A percentile compares a stretch with the other conserved stretches of the same genome.
Evolutionary conservation across 2,888 invertebrate genomes (phyloP).

Genomic region (Patella caerulea): DNA sequence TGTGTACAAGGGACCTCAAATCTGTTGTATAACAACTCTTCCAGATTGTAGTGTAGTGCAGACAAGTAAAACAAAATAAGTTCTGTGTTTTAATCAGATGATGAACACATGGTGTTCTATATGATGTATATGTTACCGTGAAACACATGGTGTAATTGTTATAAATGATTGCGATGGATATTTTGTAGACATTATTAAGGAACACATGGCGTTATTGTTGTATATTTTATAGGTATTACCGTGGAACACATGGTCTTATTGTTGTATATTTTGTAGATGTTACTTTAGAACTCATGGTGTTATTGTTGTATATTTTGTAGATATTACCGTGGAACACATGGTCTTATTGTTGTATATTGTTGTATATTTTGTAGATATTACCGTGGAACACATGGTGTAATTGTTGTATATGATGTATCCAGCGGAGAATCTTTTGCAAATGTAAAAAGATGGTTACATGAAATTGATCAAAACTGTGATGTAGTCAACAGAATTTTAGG

Average conservation of each 20-base stretch:
- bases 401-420: conserved; percentile 99
- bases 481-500: conserved; percentile 97
- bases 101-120: too few species aligned
- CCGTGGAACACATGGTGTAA: conserved; percentile 98
- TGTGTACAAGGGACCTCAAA: too few species aligned
- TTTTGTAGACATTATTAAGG: conserved; percentile 89
- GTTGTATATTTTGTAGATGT: conserved; percentile 76
- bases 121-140: too few species aligned
- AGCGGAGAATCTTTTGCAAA: conserved; percentile 99
- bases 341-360: conserved; percentile 98
- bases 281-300: conserved; percentile 99
- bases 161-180: too few species aligned
- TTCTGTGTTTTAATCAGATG: too few species aligned
- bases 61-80: too few species aligned
- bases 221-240: conserved; percentile 86
- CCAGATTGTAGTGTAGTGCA: too few species aligned
- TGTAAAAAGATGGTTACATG: conserved; percentile 98
- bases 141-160: too few species aligned
- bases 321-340: conserved; percentile 98
- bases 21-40: too few species aligned
- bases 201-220: conserved; percentile 99
- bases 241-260: too few species aligned
- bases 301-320: conserved; percentile 89
- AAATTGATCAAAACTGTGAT: conserved; percentile 99
- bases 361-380: conserved; percentile 85